These are phyloP conservation scores for Equus quagga DNA, from an alignment of 2,113 vertebrate genomes.

Conservation along the genomic window DNA sequence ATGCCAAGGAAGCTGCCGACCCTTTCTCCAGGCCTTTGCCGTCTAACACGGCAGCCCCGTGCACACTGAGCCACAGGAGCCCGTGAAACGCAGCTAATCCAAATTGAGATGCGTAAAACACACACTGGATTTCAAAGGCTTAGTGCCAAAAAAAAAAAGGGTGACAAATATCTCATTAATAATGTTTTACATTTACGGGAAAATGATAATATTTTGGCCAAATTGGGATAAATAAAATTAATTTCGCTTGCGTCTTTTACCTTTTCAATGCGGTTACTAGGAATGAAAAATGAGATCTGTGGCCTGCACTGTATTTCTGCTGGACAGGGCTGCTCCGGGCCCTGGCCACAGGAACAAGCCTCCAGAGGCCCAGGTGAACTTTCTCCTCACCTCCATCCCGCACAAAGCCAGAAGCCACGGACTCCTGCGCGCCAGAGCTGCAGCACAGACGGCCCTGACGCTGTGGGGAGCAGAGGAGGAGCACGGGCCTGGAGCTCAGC, in stretches of 20 bases:
- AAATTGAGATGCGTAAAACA: rapidly evolving
- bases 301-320: neutral
- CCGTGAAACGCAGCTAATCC: neutral
- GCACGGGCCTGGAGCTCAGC: rapidly evolving
- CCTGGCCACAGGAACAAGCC: rapidly evolving
- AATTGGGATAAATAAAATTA: neutral
- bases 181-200: neutral
- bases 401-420: neutral
- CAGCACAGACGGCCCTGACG: rapidly evolving
- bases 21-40: neutral
- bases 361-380: too few relatives aligned
- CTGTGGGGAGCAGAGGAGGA: neutral
- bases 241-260: neutral
- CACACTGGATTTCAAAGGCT: neutral
- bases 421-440: neutral
- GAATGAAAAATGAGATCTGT: rapidly evolving
- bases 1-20: rapidly evolving
- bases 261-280: neutral
- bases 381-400: rapidly evolving
- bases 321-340: neutral
- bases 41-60: rapidly evolving
- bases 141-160: neutral
- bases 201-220: neutral
- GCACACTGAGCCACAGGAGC: neutral
- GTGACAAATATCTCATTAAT: neutral